These are phyloP conservation scores for Oscheius sp. DNA, from an alignment of 2,888 invertebrate species.

Conservation along the genomic window DNA sequence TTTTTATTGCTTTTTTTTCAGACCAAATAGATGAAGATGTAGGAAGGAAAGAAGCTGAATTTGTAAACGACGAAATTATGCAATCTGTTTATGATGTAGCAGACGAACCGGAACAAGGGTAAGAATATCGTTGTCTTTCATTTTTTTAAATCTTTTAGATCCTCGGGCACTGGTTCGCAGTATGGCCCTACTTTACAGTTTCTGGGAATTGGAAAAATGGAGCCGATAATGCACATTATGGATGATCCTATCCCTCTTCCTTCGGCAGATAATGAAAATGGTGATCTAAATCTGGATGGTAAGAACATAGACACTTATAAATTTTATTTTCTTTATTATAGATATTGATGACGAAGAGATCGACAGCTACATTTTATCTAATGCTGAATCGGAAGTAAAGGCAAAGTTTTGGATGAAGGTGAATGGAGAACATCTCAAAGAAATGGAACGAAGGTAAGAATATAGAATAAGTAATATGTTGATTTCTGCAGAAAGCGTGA, in stretches of 20 bases:
- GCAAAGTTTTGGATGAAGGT: conserved; percentile 87
- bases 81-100: conserved; percentile 59
- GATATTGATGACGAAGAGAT: conserved; percentile 90
- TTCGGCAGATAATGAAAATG: conserved; percentile 20
- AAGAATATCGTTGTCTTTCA: background rate
- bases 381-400: conserved; percentile 83
- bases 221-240: background rate
- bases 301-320: background rate
- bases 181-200: conserved; percentile 65
- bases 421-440: conserved; percentile 87
- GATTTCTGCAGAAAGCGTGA: conserved; percentile 46
- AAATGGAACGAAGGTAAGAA: conserved; percentile 82
- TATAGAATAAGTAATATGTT: background rate
- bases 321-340: conserved; percentile 74
- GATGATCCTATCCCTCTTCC: background rate
- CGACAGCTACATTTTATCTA: conserved; percentile 76
- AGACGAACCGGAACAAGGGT: background rate
- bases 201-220: conserved; percentile 57
- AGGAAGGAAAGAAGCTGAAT: conserved; percentile 26
- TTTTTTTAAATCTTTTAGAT: background rate
- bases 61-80: conserved; percentile 57
- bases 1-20: background rate
- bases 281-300: conserved; percentile 10
- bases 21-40: conserved; percentile 37
- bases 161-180: background rate